Base-by-base conservation (phyloP, 2,888 invertebrate genomes). In the Orthonychiurus folsomi region DNA sequence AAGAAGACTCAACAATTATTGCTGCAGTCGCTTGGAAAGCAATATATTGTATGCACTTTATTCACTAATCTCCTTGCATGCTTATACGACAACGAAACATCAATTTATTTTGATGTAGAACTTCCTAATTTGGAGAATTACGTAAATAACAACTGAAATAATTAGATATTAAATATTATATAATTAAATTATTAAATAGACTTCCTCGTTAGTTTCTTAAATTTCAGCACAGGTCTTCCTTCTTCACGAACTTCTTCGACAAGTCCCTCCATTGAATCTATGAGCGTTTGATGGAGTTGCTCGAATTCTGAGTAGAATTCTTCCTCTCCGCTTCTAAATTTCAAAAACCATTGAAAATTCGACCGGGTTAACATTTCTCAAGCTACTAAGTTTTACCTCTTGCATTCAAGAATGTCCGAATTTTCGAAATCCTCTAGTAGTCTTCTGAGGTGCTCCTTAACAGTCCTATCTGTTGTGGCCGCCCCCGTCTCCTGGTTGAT, bases 1-100 rank as follows among this genome's bases (percentile, higher is more conserved):
- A 59, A 59, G 23, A 59, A 59, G 9, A 59, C 48, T 48, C 50
- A 59, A 26, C 26, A 59, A 23, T 26, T 59, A 2, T 48, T 37
- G 37, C 37, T 59, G 9, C 59, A 59, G 37, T 5, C 3, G 20
- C 24, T 59, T 5, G 50, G 20, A 20, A 21, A 59, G 20, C 24
- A 50, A 24, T 59, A 59, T 23, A 23, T 59, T 59, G 50, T 59
- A 20, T 23, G 24, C 2, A 37, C 50, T n/a, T 5, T 59, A 12
- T 20, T 59, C 21, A 47, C 47, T 18, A 59, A 59, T 23, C 50
- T 23, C 37, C 59, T 37, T 23, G 24, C 59, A n/a, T 59, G 59
- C 25, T 5, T 59, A 20, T 9, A 26, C 26, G 59, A 23, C 2
- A 50, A 26, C 26, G 28, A 59, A 50, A 47, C 37, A 3, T 59